A percentile compares a stretch with the other conserved stretches of the same genome.
These are phyloP conservation scores for Chrysodeixis includens DNA, from an alignment of 2,888 invertebrate genomes.

Conservation along the genomic window DNA sequence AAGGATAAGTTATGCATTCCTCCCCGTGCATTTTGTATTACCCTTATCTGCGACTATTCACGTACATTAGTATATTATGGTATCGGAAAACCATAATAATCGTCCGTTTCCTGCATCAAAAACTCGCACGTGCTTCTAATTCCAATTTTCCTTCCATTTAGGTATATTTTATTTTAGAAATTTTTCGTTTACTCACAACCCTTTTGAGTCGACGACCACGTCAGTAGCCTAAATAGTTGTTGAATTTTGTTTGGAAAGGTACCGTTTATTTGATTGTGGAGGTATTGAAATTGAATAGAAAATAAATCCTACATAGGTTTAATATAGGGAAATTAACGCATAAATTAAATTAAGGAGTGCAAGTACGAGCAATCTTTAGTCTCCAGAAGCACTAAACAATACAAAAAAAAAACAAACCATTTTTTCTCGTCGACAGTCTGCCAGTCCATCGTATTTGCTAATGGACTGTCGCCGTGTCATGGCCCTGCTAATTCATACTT, in stretches of 20 bases:
- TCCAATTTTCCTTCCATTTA: no score
- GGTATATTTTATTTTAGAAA: neutral
- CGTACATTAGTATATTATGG: neutral
- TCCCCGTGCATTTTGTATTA: neutral
- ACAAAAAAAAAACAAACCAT: constrained; percentile 19
- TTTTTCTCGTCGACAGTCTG: constrained; percentile 14
- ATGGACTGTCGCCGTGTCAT: constrained; percentile 29
- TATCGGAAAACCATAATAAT: constrained; percentile 4
- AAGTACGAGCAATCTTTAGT: no score
- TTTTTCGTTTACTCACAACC: constrained; percentile 4
- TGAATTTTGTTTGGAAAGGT: no score
- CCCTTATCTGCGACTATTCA: neutral
- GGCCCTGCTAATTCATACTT: constrained; percentile 35
- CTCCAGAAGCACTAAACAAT: neutral
- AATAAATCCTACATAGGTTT: no score
- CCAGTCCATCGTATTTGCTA: constrained; percentile 25
- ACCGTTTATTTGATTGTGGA: no score
- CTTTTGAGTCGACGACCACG: constrained; percentile 10
- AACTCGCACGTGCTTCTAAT: neutral
- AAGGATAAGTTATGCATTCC: neutral
- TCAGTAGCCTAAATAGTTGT: no score
- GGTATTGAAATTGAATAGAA: no score
- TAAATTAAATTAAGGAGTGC: no score
- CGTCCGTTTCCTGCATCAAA: constrained; percentile 4
- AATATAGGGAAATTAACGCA: no score